Percentiles rank a stretch among this genome's conserved stretches.
These are phyloP conservation scores for Forbesichthys agassizii DNA, from an alignment of 2,113 vertebrate species.

Conservation along the genomic window DNA sequence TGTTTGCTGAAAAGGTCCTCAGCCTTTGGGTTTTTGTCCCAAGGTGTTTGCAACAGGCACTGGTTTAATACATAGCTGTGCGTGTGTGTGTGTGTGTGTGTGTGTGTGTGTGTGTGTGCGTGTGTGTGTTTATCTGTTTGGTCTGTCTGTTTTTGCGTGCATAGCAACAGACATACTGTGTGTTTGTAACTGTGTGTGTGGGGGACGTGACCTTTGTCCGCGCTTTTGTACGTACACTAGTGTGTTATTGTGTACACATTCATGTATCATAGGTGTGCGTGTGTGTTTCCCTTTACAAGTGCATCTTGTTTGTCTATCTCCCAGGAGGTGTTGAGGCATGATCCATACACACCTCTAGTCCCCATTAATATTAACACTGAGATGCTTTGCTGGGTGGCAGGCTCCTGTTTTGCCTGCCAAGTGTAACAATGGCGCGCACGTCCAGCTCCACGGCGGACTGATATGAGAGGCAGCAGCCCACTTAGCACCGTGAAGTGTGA, in stretches of 20 bases:
- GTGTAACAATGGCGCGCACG: constrained; percentile 47
- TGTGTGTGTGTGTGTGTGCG: constrained; percentile 1
- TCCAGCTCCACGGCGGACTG: constrained; percentile 40
- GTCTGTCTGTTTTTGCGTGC: constrained; percentile 1
- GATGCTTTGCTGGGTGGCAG: constrained; percentile 31
- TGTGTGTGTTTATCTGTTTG: background rate
- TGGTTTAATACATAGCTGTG: constrained; percentile 7
- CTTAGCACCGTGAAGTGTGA: constrained; percentile 55
- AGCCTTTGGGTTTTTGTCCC: background rate
- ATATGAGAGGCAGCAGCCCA: constrained; percentile 47
- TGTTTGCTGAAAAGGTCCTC: background rate
- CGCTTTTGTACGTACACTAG: background rate
- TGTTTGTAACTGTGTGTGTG: constrained; percentile 3
- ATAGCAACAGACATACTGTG: background rate
- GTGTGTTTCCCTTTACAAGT: constrained; percentile 23
- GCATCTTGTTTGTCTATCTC: constrained; percentile 27
- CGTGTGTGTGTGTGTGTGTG: background rate
- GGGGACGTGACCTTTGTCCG: background rate
- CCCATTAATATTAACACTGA: constrained; percentile 62
- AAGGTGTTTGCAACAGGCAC: constrained; percentile 11
- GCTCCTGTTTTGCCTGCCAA: constrained; percentile 45
- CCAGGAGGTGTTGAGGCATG: constrained; percentile 39
- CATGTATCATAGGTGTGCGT: background rate
- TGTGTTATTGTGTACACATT: constrained; percentile 1
- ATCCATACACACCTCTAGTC: constrained; percentile 32